Evolutionary conservation across 2,113 vertebrate species (phyloP).

Genomic region (Anser cygnoides): DNA sequence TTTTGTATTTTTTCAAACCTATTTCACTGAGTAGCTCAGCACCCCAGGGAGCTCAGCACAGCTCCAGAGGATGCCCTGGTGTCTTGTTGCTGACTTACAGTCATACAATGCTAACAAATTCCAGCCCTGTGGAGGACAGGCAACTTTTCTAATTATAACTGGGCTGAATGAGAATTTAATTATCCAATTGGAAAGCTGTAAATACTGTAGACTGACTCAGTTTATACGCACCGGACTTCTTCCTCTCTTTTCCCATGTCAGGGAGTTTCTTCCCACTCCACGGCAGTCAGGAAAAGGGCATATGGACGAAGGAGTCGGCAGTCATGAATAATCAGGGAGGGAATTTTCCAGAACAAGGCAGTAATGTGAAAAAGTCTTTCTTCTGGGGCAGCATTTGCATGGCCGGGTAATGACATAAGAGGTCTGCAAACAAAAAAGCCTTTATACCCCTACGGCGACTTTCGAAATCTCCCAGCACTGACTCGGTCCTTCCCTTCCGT

Average conservation of each 20-base stretch:
- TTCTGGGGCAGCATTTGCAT: conserved; percentile 56
- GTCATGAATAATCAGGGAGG: conserved; percentile 48
- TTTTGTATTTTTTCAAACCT: not conserved
- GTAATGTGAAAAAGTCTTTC: conserved; percentile 58
- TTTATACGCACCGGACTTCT: not conserved
- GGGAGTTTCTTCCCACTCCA: conserved; percentile 32
- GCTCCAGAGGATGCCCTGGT: not conserved
- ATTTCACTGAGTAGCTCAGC: not conserved
- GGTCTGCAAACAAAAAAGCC: conserved; percentile 45
- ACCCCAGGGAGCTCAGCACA: not conserved
- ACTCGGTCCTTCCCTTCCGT: conserved; percentile 15
- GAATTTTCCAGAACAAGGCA: conserved; percentile 55
- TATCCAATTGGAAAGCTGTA: not conserved
- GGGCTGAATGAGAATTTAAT: not conserved
- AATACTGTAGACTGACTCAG: conserved; percentile 28
- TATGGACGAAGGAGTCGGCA: not conserved
- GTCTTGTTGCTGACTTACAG: not conserved
- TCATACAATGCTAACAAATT: not conserved
- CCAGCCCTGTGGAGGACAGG: not conserved
- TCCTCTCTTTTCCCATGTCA: not conserved
- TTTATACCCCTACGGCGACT: conserved; percentile 22
- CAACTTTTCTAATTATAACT: not conserved
- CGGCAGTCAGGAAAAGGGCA: not conserved
- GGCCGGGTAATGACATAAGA: conserved; percentile 57
- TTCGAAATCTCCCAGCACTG: not conserved